phyloP scores from a whole-genome alignment of 1,140 invertebrate species.

The Lepidurus packardi region DNA sequence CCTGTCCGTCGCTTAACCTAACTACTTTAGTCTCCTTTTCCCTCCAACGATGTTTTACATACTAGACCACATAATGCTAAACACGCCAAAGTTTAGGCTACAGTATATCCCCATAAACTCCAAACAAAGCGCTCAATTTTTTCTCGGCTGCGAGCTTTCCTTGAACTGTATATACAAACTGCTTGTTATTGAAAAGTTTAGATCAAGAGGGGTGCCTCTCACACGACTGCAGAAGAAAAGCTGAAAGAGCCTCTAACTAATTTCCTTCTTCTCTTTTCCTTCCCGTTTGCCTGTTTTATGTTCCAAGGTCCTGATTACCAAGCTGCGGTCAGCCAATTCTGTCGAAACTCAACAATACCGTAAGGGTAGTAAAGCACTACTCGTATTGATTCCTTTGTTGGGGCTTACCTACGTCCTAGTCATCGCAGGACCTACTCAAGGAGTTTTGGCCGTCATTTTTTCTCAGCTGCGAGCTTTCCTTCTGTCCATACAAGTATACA shows the following conservation, averaged over 20 bases:
- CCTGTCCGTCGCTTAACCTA: background rate
- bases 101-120: background rate
- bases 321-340: conserved; percentile 76
- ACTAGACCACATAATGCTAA: background rate
- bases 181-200: background rate
- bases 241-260: background rate
- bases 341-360: conserved; percentile 79
- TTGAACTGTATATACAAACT: background rate
- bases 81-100: conserved; percentile 1
- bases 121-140: background rate
- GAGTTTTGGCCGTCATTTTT: conserved; percentile 58
- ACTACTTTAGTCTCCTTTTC: background rate
- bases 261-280: background rate
- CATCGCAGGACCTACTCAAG: conserved; percentile 64
- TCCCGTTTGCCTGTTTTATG: conserved; percentile 28
- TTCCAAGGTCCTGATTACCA: conserved; percentile 79
- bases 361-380: conserved; percentile 79
- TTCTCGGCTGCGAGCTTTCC: too few relatives aligned
- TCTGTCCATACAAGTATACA: conserved; percentile 70
- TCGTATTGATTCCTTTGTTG: conserved; percentile 78
- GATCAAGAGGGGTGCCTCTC: background rate
- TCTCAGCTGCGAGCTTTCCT: conserved; percentile 61
- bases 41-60: background rate
- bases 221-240: too few relatives aligned
- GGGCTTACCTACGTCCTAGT: conserved; percentile 82